Conservation (phyloP, 2,797 vertebrate species). For the Danio aesculapii region DNA sequence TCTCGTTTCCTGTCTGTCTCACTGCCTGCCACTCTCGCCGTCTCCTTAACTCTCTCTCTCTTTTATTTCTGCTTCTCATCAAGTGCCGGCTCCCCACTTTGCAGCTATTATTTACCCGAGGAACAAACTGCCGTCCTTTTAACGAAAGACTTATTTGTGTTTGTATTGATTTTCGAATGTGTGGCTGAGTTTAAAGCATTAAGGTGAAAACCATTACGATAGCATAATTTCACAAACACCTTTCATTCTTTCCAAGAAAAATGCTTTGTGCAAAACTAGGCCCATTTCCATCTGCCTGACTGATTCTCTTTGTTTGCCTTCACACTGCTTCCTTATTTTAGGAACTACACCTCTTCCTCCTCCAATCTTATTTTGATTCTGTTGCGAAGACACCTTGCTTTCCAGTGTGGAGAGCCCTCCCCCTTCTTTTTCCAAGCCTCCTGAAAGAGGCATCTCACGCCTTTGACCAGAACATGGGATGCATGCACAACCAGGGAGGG, state of each 20-base stretch:
- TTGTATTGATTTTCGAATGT: slow-evolving; percentile 50
- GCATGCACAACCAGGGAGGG: slow-evolving; percentile 74
- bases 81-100: slow-evolving; percentile 38
- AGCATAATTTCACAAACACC: slow-evolving; percentile 38
- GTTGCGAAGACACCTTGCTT: slow-evolving; percentile 58
- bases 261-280: slow-evolving; percentile 4
- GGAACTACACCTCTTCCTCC: slow-evolving; percentile 10
- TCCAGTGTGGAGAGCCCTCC: slow-evolving; percentile 33
- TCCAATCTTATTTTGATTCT: slow-evolving; percentile 46
- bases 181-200: slow-evolving; percentile 36
- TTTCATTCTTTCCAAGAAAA: slow-evolving; percentile 9
- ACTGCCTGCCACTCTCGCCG: slow-evolving; percentile 32
- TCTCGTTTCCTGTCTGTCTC: slow-evolving; percentile 53
- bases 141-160: slow-evolving; percentile 47
- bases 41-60: slow-evolving; percentile 26
- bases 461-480: slow-evolving; percentile 65
- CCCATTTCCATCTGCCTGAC: slow-evolving; percentile 3
- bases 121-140: slow-evolving; percentile 27
- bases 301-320: slow-evolving; percentile 53
- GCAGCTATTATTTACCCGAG: slow-evolving; percentile 38
- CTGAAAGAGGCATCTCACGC: slow-evolving; percentile 51
- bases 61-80: slow-evolving; percentile 33
- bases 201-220: slow-evolving; percentile 22
- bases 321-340: slow-evolving; percentile 21
- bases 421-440: slow-evolving; percentile 32